Evolutionary conservation across 2,888 invertebrate species (phyloP), one percentile per base, ranked within the genome.

Genomic region (Ganaspis brasiliensis): DNA sequence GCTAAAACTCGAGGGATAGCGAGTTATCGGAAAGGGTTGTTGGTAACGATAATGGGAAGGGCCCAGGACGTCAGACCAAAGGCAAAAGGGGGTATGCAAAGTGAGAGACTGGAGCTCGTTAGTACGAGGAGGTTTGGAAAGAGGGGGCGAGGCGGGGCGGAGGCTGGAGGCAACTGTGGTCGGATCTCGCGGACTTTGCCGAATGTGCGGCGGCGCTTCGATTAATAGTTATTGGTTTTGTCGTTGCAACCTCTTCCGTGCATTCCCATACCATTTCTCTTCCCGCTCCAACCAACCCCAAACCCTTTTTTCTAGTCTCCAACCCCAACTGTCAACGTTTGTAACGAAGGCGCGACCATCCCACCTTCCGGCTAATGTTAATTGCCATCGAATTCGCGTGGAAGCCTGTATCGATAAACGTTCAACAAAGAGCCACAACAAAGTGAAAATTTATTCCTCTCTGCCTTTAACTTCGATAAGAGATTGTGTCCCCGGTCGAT

Each of bases 161-260:
- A n/a, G 72, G 59, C 24, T 26, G 52, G 57, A 56, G 31, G 45
- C 72, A 35, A 21, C 49, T 75, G 55, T 73, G 73, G 67, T 74
- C 71, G 81, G 77, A 81, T 84, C 82, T 79, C 83, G 83, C 79
- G 80, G 85, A 87, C 87, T 88, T 87, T 88, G 86, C 85, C 85
- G 86, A 89, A 89, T 89, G 88, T 88, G 89, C 87, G 88, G 88
- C 83, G 82, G 78, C 79, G 79, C 83, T 84, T 86, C 87, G 88
- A 89, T 89, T 89, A 89, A 89, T 89, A 89, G 89, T 88, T 88
- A 89, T 89, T 86, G 89, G 89, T 87, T 88, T 85, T 85, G 86
- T 87, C 87, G 86, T 82, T 78, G 81, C 70, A 78, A 61, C 71
- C 74, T 74, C 79, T 76, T 80, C 76, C 79, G 79, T 74, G 72